These are phyloP conservation scores for Anoplophora glabripennis DNA, from an alignment of 1,140 invertebrate species.

Conservation along the genomic window DNA sequence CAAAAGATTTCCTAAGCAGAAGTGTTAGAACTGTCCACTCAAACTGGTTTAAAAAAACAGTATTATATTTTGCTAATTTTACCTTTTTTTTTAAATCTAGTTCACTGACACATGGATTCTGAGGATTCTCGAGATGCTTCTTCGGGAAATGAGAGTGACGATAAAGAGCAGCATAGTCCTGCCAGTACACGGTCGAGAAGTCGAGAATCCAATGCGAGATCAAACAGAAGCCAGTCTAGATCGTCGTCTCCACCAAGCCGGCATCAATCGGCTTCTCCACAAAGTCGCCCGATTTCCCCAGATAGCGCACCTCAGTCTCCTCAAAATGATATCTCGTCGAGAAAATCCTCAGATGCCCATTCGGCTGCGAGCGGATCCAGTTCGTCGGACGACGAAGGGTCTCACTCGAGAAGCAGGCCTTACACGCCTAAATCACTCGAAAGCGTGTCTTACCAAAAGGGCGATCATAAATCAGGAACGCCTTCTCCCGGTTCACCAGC, in stretches of 20 bases:
- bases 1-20: conserved; percentile 16
- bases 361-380: not conserved
- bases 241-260: conserved; percentile 26
- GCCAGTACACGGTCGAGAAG: conserved; percentile 13
- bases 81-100: not conserved
- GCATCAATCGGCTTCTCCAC: conserved; percentile 33
- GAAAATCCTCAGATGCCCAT: conserved; percentile 5
- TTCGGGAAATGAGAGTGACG: conserved; percentile 41
- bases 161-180: conserved; percentile 13
- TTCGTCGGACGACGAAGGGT: conserved; percentile 9
- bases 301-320: not conserved
- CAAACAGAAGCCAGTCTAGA: conserved; percentile 2
- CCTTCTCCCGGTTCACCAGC: too few relatives aligned
- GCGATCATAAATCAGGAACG: too few relatives aligned
- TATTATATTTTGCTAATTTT: too few relatives aligned
- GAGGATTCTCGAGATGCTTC: conserved; percentile 45
- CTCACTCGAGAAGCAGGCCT: not conserved
- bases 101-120: conserved; percentile 41
- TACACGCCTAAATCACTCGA: not conserved
- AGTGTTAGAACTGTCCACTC: conserved; percentile 10
- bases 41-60: not conserved
- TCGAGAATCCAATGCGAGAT: conserved; percentile 10
- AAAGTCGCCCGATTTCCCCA: conserved; percentile 10
- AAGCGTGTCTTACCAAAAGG: too few relatives aligned
- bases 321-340: not conserved